Percentiles rank a stretch among this genome's conserved stretches.
These are phyloP conservation scores for Sebastes oblongus DNA, from an alignment of 2,797 vertebrate species.

Conservation along the genomic window DNA sequence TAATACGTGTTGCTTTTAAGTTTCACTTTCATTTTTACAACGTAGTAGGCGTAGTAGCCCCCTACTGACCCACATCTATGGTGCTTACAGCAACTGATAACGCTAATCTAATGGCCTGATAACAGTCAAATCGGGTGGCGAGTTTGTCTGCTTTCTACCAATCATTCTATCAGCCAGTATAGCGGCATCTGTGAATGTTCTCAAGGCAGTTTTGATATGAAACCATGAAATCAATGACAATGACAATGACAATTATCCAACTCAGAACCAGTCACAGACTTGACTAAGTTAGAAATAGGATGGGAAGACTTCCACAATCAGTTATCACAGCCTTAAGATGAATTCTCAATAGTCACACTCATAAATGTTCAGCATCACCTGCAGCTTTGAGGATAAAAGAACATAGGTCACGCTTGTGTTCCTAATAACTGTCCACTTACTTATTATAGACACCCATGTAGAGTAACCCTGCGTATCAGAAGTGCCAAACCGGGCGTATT, in stretches of 20 bases:
- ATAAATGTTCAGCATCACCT: neutral
- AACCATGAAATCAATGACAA: neutral
- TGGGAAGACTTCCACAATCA: neutral
- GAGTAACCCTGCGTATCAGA: slow-evolving; percentile 24
- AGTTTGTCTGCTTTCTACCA: slow-evolving; percentile 9
- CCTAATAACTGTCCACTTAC: neutral
- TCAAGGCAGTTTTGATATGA: neutral
- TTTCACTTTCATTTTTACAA: no score
- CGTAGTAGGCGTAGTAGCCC: no score
- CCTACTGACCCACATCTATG: no score
- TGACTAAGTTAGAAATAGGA: neutral
- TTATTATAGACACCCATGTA: neutral
- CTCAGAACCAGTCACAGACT: neutral
- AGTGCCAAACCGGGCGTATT: slow-evolving; percentile 19
- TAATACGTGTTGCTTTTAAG: no score
- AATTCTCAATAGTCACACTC: neutral
- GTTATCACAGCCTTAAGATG: neutral
- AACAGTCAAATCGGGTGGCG: no score
- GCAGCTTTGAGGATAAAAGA: neutral
- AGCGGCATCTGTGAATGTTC: slow-evolving; percentile 12
- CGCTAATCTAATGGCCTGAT: no score
- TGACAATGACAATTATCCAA: neutral
- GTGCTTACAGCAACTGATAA: no score
- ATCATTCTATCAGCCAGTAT: neutral
- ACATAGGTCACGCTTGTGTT: neutral